Evolutionary conservation across 2,888 invertebrate species (phyloP).

Genomic region (Andrena praecox): DNA sequence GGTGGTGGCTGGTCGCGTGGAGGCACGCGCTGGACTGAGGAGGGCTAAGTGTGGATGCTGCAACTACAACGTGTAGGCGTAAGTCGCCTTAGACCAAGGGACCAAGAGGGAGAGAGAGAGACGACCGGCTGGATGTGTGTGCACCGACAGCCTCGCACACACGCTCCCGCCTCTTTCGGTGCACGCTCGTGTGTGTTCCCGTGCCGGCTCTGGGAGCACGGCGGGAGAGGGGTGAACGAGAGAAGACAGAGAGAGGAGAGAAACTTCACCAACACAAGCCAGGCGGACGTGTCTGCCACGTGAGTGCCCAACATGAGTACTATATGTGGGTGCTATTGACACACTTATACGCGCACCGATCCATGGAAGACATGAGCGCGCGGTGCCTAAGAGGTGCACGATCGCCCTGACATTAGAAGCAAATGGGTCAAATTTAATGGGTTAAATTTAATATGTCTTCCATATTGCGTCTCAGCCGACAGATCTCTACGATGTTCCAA

Average conservation of each 20-base stretch:
- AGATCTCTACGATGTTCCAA: no score
- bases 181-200: constrained; percentile 27
- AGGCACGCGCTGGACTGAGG: constrained; percentile 85
- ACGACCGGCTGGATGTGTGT: constrained; percentile 48
- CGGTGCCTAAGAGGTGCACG: neutral
- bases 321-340: constrained; percentile 72
- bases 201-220: constrained; percentile 31
- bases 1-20: constrained; percentile 85
- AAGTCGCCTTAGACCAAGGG: constrained; percentile 78
- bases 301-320: constrained; percentile 46
- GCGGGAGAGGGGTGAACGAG: constrained; percentile 53
- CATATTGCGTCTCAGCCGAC: no score
- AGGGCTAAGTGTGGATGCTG: constrained; percentile 84
- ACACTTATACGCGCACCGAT: constrained; percentile 68
- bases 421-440: constrained; percentile 18
- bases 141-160: constrained; percentile 22
- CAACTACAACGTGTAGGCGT: constrained; percentile 84
- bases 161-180: constrained; percentile 47
- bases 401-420: neutral
- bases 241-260: constrained; percentile 46
- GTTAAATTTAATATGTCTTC: no score
- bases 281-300: constrained; percentile 42
- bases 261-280: constrained; percentile 55
- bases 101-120: constrained; percentile 63
- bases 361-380: constrained; percentile 1